Evolutionary conservation across 2,113 vertebrate genomes (phyloP).

Genomic region (Bolborhynchus lineola): DNA sequence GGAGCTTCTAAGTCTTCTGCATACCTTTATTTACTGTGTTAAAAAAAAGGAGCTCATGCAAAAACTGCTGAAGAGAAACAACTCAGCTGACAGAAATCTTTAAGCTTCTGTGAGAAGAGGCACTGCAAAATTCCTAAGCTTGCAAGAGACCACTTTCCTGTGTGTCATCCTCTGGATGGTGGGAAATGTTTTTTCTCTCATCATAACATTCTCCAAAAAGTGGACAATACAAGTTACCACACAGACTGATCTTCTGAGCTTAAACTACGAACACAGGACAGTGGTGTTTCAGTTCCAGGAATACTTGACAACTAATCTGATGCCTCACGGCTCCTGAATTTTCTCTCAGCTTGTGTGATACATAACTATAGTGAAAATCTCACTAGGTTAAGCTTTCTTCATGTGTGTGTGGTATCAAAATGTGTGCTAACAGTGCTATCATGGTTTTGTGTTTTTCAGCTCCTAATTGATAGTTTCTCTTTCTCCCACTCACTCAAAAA

Average conservation of each 20-base stretch:
- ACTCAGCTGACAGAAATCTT: neutral
- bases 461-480: neutral
- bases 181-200: neutral
- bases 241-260: neutral
- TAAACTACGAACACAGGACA: neutral
- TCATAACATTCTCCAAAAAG: neutral
- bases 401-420: neutral
- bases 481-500: neutral
- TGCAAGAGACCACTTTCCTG: neutral
- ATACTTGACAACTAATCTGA: neutral
- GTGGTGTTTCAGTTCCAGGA: neutral
- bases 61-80: neutral
- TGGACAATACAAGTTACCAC: neutral
- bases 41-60: neutral
- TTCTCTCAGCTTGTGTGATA: neutral
- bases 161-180: neutral
- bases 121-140: neutral
- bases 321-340: neutral
- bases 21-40: accelerated
- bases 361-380: neutral
- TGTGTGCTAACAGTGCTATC: neutral
- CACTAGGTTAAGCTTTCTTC: neutral
- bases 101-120: neutral
- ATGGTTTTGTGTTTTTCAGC: neutral
- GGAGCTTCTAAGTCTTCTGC: neutral